Evolutionary conservation across 2,888 invertebrate genomes (phyloP), one percentile per base, ranked within the genome.

Genomic region (Hylaea fasciaria): DNA sequence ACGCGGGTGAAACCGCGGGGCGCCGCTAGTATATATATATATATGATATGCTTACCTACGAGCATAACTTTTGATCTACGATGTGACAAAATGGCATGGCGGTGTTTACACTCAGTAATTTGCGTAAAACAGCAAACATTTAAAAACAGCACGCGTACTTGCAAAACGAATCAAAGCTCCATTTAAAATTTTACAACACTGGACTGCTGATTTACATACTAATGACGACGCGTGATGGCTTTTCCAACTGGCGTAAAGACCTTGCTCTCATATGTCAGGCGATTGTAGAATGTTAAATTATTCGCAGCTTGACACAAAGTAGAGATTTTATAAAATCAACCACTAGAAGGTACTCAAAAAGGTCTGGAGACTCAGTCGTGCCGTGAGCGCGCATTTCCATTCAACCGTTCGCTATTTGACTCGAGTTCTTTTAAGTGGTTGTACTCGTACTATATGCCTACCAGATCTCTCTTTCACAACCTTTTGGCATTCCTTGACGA

Each of bases 301-400:
- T 47, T 39, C 14, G 32, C 43, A 51, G 28, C 14, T 55, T 43
- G 39, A 48, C 46, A 47, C 37, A 60, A 41, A 51, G 48, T 60
- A 39, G 58, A 55, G 28, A 60, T 58, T 69, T 62, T 63, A 68
- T 66, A 71, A 69, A 71, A 71, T 64, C 68, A 66, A 61, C 61
- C 66, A 55, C 66, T 71, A 44, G 62, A 66, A 66, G 52, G 62
- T 64, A 66, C 74, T 78, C 62, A 57, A 70, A 71, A 73, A 67
- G 73, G 73, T 68, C 62, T 69, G 53, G 64, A 69, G 65, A 48
- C 62, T 58, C 56, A 49, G 64, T 66, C 54, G 51, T 66, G 70
- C 69, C 70, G 68, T 68, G 71, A 72, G 65, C 64, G 60, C 69
- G 69, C 69, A 73, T 64, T 78, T 73, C 70, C 69, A 78, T 75